Conservation (phyloP, 1,140 invertebrate species). For the Nymphalis io region DNA sequence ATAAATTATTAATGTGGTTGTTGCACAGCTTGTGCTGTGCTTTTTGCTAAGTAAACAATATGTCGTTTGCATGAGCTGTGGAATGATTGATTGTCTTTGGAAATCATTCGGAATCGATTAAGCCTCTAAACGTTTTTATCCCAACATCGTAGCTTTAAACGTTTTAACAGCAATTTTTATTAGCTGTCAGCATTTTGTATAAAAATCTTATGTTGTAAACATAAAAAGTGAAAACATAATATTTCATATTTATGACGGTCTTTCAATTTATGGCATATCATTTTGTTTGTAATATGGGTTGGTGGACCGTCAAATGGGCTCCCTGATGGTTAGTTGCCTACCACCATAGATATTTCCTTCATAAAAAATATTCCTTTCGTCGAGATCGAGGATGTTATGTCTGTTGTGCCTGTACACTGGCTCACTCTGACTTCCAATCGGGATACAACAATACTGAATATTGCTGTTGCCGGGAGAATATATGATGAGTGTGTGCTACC, state of each 20-base stretch:
- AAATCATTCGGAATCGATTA: not conserved
- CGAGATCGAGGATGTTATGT: no score
- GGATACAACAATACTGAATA: no score
- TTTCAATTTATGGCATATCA: constrained; percentile 43
- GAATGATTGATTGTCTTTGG: constrained; percentile 36
- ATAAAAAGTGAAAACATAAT: constrained; percentile 30
- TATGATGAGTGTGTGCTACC: no score
- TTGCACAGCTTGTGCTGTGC: constrained; percentile 65
- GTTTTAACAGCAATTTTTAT: not conserved
- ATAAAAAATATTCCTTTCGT: no score
- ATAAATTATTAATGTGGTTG: constrained; percentile 80
- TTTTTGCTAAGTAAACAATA: constrained; percentile 55
- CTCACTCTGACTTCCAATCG: no score
- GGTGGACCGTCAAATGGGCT: no score
- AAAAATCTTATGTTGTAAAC: constrained; percentile 28
- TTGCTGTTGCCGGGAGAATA: no score
- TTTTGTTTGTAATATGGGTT: no score
- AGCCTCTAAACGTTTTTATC: not conserved
- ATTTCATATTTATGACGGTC: constrained; percentile 39
- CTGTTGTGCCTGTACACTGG: no score
- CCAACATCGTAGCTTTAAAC: not conserved
- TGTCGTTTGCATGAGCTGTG: constrained; percentile 29
- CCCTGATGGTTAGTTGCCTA: no score
- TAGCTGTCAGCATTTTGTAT: constrained; percentile 31
- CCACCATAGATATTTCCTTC: no score